These are phyloP conservation scores for Mesorhabditis sp. DNA, from an alignment of 2,888 invertebrate species.

Conservation along the genomic window DNA sequence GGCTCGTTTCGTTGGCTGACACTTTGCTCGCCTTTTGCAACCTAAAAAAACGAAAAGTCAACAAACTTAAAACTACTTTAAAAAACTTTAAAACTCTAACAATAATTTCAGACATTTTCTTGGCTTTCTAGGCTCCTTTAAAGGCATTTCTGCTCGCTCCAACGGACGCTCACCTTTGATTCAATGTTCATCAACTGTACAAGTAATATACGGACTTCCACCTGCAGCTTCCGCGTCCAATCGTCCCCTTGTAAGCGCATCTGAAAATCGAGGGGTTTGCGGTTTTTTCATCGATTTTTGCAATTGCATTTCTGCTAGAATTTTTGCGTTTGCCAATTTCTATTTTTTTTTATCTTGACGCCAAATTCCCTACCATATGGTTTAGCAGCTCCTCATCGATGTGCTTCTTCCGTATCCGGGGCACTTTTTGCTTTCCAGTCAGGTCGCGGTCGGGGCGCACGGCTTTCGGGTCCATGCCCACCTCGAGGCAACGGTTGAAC, in stretches of 20 bases:
- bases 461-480: slow-evolving; percentile 58
- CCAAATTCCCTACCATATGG: slow-evolving; percentile 42
- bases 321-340: not conserved
- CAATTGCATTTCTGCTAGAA: not conserved
- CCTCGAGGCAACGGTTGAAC: slow-evolving; percentile 53
- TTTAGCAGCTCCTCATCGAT: slow-evolving; percentile 55
- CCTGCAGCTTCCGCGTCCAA: slow-evolving; percentile 55
- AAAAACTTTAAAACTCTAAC: no score
- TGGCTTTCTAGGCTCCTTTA: no score
- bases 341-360: not conserved
- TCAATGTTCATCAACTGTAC: slow-evolving; percentile 57
- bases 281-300: not conserved
- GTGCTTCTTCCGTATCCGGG: slow-evolving; percentile 49
- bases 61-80: no score
- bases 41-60: slow-evolving; percentile 12
- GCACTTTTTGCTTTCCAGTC: slow-evolving; percentile 55
- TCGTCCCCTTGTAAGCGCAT: slow-evolving; percentile 56
- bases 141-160: slow-evolving; percentile 14
- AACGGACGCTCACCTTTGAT: slow-evolving; percentile 44
- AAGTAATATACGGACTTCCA: slow-evolving; percentile 50
- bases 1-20: slow-evolving; percentile 23
- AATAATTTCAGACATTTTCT: no score
- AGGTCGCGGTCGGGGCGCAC: slow-evolving; percentile 55
- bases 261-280: slow-evolving; percentile 21
- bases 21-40: slow-evolving; percentile 36